phyloP scores from a whole-genome alignment of 2,888 invertebrate species.

The Cenopis cana region DNA sequence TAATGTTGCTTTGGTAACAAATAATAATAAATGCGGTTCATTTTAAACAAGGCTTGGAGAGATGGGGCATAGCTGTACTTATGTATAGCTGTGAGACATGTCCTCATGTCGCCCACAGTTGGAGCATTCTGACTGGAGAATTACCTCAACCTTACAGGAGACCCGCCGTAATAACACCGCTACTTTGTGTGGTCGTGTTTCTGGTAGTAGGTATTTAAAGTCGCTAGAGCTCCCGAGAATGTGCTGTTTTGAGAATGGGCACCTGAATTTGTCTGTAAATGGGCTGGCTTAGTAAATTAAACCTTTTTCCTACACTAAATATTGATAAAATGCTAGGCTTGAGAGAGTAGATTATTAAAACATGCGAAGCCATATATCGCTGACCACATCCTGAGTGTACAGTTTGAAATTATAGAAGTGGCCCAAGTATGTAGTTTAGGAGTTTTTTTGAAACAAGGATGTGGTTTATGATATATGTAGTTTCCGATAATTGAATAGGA shows the following conservation, averaged over 20 bases:
- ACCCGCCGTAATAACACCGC: no score
- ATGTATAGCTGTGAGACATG: no score
- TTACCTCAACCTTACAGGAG: no score
- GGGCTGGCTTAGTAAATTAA: not conserved
- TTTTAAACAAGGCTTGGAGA: no score
- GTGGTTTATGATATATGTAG: not conserved
- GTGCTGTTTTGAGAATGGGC: no score
- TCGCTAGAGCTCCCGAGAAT: no score
- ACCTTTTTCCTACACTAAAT: not conserved
- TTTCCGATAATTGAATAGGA: not conserved
- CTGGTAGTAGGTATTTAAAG: no score
- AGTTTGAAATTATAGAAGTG: constrained; percentile 44
- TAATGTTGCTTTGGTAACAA: not conserved
- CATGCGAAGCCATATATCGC: constrained; percentile 47
- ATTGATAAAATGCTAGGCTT: constrained; percentile 42
- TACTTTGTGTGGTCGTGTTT: no score
- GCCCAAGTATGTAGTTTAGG: constrained; percentile 20
- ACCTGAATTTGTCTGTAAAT: no score
- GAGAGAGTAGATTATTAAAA: constrained; percentile 46
- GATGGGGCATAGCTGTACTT: no score
- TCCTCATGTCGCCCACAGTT: no score
- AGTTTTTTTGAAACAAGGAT: constrained; percentile 14
- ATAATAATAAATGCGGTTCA: not conserved
- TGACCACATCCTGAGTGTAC: constrained; percentile 57
- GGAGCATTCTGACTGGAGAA: no score